A percentile compares a stretch with the other conserved stretches of the same genome.
These are phyloP conservation scores for Probaryconus sp. DNA, from an alignment of 1,140 invertebrate species.

Conservation along the genomic window DNA sequence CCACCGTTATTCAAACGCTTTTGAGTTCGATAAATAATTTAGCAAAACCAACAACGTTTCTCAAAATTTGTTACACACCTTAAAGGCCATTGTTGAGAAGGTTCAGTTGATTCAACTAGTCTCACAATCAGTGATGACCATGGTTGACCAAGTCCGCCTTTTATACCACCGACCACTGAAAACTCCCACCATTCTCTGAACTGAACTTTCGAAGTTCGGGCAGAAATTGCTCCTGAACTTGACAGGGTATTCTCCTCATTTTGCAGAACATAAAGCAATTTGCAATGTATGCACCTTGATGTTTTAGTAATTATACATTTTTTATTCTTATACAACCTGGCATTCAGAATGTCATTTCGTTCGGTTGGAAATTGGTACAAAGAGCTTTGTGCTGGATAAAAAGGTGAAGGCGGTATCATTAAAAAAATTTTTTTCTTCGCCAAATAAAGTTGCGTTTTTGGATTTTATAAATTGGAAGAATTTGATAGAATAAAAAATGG, in stretches of 20 bases:
- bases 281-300: slow-evolving; percentile 11
- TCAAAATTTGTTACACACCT: slow-evolving; percentile 61
- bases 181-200: slow-evolving; percentile 57
- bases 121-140: slow-evolving; percentile 63
- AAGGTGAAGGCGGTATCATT: too few species aligned
- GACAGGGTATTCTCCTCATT: slow-evolving; percentile 63
- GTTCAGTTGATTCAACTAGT: slow-evolving; percentile 62
- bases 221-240: slow-evolving; percentile 66
- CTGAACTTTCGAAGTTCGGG: slow-evolving; percentile 64
- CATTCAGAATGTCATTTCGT: slow-evolving; percentile 27
- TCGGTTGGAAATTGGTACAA: slow-evolving; percentile 10
- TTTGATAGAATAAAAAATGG: too few species aligned
- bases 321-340: slow-evolving; percentile 27
- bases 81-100: slow-evolving; percentile 63
- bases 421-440: not conserved
- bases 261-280: slow-evolving; percentile 32
- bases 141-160: slow-evolving; percentile 64
- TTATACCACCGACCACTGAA: slow-evolving; percentile 63
- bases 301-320: slow-evolving; percentile 41
- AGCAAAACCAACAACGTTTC: slow-evolving; percentile 33
- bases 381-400: slow-evolving; percentile 4
- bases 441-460: not conserved
- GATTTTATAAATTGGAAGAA: not conserved
- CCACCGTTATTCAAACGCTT: not conserved
- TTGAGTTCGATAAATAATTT: not conserved